Conservation (phyloP, 2,113 vertebrate genomes). For the Dicentrarchus labrax region DNA sequence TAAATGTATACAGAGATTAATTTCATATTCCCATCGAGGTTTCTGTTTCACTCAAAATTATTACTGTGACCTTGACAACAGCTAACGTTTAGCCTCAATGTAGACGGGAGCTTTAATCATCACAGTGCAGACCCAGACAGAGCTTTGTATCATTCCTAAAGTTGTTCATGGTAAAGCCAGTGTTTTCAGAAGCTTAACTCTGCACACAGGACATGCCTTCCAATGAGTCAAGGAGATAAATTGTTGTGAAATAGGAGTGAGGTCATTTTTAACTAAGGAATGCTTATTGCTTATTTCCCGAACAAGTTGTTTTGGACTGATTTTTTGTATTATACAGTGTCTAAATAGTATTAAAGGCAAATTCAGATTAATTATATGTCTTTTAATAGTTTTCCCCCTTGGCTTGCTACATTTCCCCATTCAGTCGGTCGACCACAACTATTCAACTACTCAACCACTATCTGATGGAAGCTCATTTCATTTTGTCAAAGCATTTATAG, state of each 20-base stretch:
- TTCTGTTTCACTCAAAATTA: constrained; percentile 69
- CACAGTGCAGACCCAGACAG: constrained; percentile 54
- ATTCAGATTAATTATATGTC: background rate
- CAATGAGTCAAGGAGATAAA: constrained; percentile 33
- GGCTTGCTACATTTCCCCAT: background rate
- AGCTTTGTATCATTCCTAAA: constrained; percentile 51
- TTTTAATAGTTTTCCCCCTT: background rate
- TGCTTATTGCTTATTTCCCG: background rate
- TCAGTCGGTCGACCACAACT: background rate
- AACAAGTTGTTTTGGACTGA: background rate
- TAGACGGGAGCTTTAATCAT: constrained; percentile 69
- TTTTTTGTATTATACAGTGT: background rate
- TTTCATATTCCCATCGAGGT: constrained; percentile 74
- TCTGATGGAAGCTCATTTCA: background rate
- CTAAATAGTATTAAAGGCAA: background rate
- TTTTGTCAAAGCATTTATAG: no score
- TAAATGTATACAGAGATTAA: constrained; percentile 74
- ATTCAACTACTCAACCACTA: background rate
- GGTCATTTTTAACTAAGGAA: constrained; percentile 11
- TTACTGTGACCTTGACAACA: constrained; percentile 76
- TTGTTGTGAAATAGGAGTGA: constrained; percentile 26
- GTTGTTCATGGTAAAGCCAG: constrained; percentile 36
- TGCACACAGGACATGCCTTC: constrained; percentile 35
- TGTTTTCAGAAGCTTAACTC: constrained; percentile 57
- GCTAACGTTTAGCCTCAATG: constrained; percentile 66